Conservation (phyloP, 2,888 invertebrate genomes). For the Rugalucina vietnamica region DNA sequence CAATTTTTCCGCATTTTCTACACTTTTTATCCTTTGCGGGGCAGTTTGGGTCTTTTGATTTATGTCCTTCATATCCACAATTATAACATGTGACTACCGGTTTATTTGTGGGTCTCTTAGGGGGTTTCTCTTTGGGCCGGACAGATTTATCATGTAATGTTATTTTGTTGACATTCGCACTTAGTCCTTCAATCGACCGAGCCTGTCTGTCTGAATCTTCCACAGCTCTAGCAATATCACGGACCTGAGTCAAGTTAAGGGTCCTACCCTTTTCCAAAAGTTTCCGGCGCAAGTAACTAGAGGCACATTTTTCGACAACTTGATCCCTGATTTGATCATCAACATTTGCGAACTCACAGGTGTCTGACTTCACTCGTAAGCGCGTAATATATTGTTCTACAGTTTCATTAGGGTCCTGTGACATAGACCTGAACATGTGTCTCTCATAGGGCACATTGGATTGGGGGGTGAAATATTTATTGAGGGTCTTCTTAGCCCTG, state of each 20-base stretch:
- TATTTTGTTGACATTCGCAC: background rate
- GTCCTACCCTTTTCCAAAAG: slow-evolving; percentile 39
- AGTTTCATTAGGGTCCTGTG: slow-evolving; percentile 37
- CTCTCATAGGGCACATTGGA: slow-evolving; percentile 41
- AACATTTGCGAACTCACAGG: slow-evolving; percentile 44
- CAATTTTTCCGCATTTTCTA: slow-evolving; percentile 34
- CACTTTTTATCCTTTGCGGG: slow-evolving; percentile 32
- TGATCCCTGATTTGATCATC: slow-evolving; percentile 56
- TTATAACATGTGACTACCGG: slow-evolving; percentile 15
- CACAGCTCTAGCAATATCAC: slow-evolving; percentile 39
- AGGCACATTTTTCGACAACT: slow-evolving; percentile 49
- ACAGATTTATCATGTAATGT: background rate
- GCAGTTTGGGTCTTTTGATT: slow-evolving; percentile 5
- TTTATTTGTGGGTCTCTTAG: background rate
- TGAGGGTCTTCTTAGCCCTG: slow-evolving; percentile 22
- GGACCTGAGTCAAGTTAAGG: slow-evolving; percentile 32
- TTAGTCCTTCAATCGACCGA: slow-evolving; percentile 19
- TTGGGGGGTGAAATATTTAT: slow-evolving; percentile 31
- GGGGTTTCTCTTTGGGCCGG: too few species aligned
- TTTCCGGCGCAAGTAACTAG: slow-evolving; percentile 33
- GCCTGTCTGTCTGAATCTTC: slow-evolving; percentile 38
- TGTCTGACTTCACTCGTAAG: slow-evolving; percentile 33
- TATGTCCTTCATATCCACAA: slow-evolving; percentile 25
- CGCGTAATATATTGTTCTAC: slow-evolving; percentile 51
- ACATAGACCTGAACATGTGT: slow-evolving; percentile 41